Evolutionary conservation across 1,140 invertebrate species (phyloP), one percentile per base, ranked within the genome.

Genomic region (Pseudomyrmex gracilis): DNA sequence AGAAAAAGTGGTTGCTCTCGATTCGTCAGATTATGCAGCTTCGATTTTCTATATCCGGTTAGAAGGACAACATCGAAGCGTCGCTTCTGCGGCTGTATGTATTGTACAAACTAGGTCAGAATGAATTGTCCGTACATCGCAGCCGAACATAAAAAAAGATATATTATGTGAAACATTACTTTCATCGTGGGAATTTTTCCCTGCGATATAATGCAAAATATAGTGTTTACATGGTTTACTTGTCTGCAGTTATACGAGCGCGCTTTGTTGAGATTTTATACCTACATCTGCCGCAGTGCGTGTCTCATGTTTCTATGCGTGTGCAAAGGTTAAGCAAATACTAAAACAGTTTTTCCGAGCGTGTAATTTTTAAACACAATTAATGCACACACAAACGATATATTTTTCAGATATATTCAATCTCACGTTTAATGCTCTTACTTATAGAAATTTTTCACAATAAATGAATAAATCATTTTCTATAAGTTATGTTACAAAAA

Each of bases 41-140:
- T 82, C 78, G 78, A 82, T 82, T 82, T 82, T 74, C 58, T 82
- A 82, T 82, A 82, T 82, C 58, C 70, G 47, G 67, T 82, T 82
- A 82, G 34, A 74, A 22, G 47, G 47, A 82, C 58, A 58, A 53
- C 70, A 82, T 55, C 68, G 58, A 63, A 49, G 45, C 76, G 22
- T 12, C 57, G 63, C 74, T 82, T 34, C 78, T 43, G 66, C 12
- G 45, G 24, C 47, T 43, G 83, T 34, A 34, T 5, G 7, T 7
- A 34, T 24, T 84, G 51, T 15, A 22, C 57, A 82, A 84, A 84
- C 57, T 84, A n/a, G 76, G 83, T 84, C 83, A 71, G 73, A 82
- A 82, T 84, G 66, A 53, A 82, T 83, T 49, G 61, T 67, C 68
- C 43, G 10, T 82, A 57, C 49, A 70, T 61, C 49, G 53, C 34